Percentiles rank a stretch among this genome's conserved stretches.
These are phyloP conservation scores for Plagiodera versicolora DNA, from an alignment of 2,888 invertebrate species.

Conservation along the genomic window DNA sequence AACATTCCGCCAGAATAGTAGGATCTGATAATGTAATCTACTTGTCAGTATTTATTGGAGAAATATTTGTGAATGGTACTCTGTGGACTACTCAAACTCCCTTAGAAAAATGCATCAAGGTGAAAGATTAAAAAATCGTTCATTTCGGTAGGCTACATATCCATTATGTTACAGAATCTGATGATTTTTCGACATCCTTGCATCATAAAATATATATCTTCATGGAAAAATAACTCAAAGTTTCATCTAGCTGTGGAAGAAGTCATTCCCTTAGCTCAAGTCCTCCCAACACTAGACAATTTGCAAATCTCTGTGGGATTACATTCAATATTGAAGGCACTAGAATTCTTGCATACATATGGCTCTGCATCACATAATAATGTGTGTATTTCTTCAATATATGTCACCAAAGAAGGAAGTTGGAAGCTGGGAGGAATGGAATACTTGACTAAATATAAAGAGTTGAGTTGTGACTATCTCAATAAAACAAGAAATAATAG, in stretches of 20 bases:
- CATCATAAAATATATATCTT: slow-evolving; percentile 79
- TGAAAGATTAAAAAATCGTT: slow-evolving; percentile 44
- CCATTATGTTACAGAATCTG: slow-evolving; percentile 67
- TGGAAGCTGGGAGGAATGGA: slow-evolving; percentile 90
- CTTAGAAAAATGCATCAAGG: slow-evolving; percentile 77
- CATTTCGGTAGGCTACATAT: neutral
- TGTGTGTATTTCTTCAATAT: slow-evolving; percentile 76
- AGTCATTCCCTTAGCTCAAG: slow-evolving; percentile 72
- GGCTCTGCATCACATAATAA: slow-evolving; percentile 82
- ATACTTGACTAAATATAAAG: slow-evolving; percentile 70
- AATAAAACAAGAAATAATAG: slow-evolving; percentile 66
- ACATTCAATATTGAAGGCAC: slow-evolving; percentile 76
- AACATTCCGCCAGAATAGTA: slow-evolving; percentile 64
- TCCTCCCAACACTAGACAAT: slow-evolving; percentile 67
- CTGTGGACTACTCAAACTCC: slow-evolving; percentile 69
- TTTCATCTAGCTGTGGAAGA: slow-evolving; percentile 81
- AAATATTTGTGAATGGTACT: slow-evolving; percentile 65
- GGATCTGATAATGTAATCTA: slow-evolving; percentile 61
- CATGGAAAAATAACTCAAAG: slow-evolving; percentile 76
- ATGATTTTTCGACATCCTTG: slow-evolving; percentile 85
- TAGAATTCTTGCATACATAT: slow-evolving; percentile 84
- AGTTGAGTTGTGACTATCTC: slow-evolving; percentile 67
- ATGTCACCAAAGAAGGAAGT: slow-evolving; percentile 78
- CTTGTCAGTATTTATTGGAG: slow-evolving; percentile 76
- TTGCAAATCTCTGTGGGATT: slow-evolving; percentile 85